These are phyloP conservation scores for Incurvaria masculella DNA, from an alignment of 2,888 invertebrate species.

Conservation along the genomic window DNA sequence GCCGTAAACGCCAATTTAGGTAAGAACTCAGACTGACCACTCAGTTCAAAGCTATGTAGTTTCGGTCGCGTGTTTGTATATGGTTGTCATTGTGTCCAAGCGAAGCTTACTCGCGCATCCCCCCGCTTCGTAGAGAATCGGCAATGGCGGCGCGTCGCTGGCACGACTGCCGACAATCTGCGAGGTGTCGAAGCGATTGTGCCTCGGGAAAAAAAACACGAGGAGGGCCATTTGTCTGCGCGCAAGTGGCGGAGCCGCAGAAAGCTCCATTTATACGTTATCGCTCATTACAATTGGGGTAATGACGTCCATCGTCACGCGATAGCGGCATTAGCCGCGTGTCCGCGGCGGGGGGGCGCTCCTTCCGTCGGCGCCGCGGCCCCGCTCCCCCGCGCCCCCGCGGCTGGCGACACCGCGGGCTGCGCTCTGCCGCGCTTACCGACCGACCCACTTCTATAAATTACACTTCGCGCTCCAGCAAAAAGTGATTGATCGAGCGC, in stretches of 20 bases:
- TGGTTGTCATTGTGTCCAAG: too few relatives aligned
- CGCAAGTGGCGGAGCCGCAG: neutral
- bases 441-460: neutral
- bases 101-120: too few relatives aligned
- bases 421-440: neutral
- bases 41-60: too few relatives aligned
- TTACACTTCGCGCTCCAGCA: neutral
- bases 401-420: too few relatives aligned
- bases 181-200: neutral
- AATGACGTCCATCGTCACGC: neutral
- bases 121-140: too few relatives aligned
- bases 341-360: neutral
- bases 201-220: neutral
- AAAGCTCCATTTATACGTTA: neutral
- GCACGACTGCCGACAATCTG: neutral
- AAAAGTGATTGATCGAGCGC: neutral
- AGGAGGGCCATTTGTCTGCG: neutral
- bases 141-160: too few relatives aligned
- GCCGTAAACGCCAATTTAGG: too few relatives aligned
- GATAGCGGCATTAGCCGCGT: neutral
- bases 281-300: neutral
- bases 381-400: too few relatives aligned
- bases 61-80: too few relatives aligned
- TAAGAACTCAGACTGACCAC: too few relatives aligned
- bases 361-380: neutral